Evolutionary conservation across 2,113 vertebrate species (phyloP), one percentile per base, ranked within the genome.

Genomic region (Hucho hucho): DNA sequence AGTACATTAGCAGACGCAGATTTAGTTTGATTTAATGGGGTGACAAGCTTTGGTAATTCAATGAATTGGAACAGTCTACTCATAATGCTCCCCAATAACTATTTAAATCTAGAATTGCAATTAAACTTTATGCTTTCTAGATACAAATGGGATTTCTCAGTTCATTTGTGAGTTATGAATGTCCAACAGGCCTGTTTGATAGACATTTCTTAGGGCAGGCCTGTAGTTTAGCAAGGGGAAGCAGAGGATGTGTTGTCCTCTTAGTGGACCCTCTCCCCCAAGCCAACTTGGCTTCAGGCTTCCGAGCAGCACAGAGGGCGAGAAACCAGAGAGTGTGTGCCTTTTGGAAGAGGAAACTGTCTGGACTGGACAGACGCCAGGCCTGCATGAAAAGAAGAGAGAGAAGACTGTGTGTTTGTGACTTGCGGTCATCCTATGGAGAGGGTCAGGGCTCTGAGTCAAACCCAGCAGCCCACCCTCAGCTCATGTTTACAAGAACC

Each of bases 271-370:
- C 61, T 77, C 85, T 82, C 77, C 76, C 80, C 68, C 22, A 73
- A 83, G 84, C 88, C 89, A 90, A 86, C 68, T 87, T 88, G 88
- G 83, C 87, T 81, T 76, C 32, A 82, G 79, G 70, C 81, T 68
- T 72, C 49, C 13, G 61, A 74, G 37, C 79, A 46, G 70, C 87
- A 80, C 79, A 83, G 77, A 87, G 84, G 83, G 81, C 75, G n/a
- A 81, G 80, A 83, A 85, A 87, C 84, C 83, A 81, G 86, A 85
- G 66, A 65, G 71, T 81, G 83, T 83, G 73, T 82, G 80, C 72
- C 74, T 87, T 68, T 84, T 86, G 76, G 82, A 87, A 76, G 70
- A 75, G 64, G 74, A 72, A 64, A 61, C 13, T 14, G 20, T 43
- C 72, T 76, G 64, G 47, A 76, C 61, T 32, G 59, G 74, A 76